Conservation (phyloP, 1,140 invertebrate species). For the Drosophila ficusphila region DNA sequence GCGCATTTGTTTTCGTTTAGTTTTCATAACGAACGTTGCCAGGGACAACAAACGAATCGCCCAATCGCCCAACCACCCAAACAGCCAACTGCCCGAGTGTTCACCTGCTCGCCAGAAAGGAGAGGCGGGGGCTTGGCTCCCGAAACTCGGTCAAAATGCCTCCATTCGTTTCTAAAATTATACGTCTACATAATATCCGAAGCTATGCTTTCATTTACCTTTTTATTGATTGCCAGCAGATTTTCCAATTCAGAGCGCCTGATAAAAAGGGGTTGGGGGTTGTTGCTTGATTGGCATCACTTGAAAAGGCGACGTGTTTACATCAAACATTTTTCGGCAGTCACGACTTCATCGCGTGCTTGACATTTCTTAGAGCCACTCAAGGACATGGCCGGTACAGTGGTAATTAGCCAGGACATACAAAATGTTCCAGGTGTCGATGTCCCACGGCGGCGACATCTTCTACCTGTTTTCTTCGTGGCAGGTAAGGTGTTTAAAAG, state of each 20-base stretch:
- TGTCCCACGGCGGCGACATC: conserved; percentile 17
- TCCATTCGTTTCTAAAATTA: conserved; percentile 73
- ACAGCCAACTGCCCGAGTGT: conserved; percentile 57
- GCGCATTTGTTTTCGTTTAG: conserved; percentile 74
- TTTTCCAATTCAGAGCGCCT: conserved; percentile 46
- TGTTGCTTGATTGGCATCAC: conserved; percentile 30
- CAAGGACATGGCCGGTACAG: conserved; percentile 39
- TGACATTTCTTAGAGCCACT: conserved; percentile 24
- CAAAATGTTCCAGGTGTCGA: conserved; percentile 4
- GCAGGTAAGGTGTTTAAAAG: conserved; percentile 32
- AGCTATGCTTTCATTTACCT: conserved; percentile 41
- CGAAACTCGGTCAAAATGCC: conserved; percentile 69
- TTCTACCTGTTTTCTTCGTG: conserved; percentile 28
- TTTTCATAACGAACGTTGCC: conserved; percentile 78
- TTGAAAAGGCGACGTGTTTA: conserved; percentile 27
- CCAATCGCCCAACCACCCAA: too few species aligned
- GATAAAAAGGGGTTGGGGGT: not conserved
- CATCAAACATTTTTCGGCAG: conserved; percentile 23
- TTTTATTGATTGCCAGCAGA: conserved; percentile 63
- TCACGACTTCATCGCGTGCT: conserved; percentile 41
- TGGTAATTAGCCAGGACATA: conserved; percentile 38
- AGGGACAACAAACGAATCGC: conserved; percentile 50
- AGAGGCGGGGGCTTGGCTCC: conserved; percentile 7
- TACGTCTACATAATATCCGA: conserved; percentile 58
- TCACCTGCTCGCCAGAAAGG: conserved; percentile 41